These are phyloP conservation scores for Motacilla tschutschensis DNA, from an alignment of 2,113 vertebrate species.

Conservation along the genomic window DNA sequence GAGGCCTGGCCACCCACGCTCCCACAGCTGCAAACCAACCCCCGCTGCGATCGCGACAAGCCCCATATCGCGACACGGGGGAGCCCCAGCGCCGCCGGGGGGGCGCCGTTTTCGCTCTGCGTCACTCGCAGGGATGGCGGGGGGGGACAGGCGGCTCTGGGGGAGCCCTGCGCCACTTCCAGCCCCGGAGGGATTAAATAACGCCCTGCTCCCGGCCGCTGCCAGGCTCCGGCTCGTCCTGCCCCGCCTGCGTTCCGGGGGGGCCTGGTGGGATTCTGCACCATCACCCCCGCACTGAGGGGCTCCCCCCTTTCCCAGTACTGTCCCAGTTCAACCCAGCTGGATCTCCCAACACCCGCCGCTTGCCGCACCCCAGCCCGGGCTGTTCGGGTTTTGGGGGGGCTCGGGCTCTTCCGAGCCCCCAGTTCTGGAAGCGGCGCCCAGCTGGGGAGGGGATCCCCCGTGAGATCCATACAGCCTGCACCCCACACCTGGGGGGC, in stretches of 20 bases:
- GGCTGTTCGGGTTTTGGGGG: rapidly evolving
- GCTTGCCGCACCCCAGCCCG: too few species aligned
- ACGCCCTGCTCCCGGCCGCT: rapidly evolving
- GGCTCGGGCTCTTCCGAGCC: too few species aligned
- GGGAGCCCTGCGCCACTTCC: neutral
- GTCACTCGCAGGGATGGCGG: neutral
- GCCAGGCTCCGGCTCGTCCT: neutral
- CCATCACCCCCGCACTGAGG: neutral
- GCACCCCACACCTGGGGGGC: neutral
- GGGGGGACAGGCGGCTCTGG: neutral
- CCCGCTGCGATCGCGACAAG: rapidly evolving
- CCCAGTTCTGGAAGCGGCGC: neutral
- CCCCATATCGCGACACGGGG: neutral
- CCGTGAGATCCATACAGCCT: neutral
- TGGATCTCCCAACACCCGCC: neutral
- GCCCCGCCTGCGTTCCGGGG: neutral
- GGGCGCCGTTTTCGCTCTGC: neutral
- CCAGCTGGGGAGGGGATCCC: rapidly evolving
- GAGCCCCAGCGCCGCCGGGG: neutral
- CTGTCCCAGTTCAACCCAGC: neutral
- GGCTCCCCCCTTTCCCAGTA: neutral
- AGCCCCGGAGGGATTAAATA: rapidly evolving
- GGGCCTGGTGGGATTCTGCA: neutral
- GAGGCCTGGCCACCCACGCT: neutral
- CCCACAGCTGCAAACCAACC: neutral